A percentile compares a stretch with the other conserved stretches of the same genome.
Conservation (phyloP, 2,113 vertebrate species). For the Herpailurus yagouaroundi region DNA sequence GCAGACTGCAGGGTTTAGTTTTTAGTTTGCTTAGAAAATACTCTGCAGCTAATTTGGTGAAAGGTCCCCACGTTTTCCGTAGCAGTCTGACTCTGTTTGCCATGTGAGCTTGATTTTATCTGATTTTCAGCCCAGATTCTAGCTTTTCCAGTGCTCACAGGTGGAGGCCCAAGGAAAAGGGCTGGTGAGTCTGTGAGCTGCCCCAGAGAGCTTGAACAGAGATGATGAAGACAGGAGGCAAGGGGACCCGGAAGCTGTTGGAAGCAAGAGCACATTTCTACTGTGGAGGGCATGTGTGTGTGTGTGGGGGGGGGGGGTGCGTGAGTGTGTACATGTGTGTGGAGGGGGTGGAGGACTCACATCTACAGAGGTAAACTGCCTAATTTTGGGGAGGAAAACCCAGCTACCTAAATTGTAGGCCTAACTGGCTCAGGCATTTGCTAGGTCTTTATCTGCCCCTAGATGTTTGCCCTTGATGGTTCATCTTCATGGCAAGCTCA, state of each 20-base stretch:
- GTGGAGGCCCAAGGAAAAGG: neutral
- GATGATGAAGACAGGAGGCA: neutral
- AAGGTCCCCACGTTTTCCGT: neutral
- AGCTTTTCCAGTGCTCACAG: neutral
- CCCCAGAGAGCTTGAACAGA: neutral
- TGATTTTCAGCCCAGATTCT: neutral
- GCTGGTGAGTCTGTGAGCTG: neutral
- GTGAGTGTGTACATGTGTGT: too few relatives aligned
- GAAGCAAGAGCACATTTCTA: neutral
- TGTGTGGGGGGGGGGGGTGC: neutral
- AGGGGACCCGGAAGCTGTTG: neutral
- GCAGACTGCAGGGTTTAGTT: neutral
- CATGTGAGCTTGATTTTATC: neutral
- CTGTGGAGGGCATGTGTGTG: too few relatives aligned
- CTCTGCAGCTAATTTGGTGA: neutral
- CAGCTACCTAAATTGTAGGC: too few relatives aligned
- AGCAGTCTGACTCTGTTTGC: neutral
- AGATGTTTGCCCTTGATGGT: neutral
- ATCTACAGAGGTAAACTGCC: neutral
- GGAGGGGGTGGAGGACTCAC: neutral
- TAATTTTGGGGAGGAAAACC: neutral
- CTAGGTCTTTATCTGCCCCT: neutral
- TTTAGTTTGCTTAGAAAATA: constrained; percentile 22
- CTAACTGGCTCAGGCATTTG: neutral
- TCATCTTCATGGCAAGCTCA: neutral